A percentile compares a stretch with the other conserved stretches of the same genome.
These are phyloP conservation scores for Leptodirus hochenwartii DNA, from an alignment of 2,888 invertebrate species.

Conservation along the genomic window DNA sequence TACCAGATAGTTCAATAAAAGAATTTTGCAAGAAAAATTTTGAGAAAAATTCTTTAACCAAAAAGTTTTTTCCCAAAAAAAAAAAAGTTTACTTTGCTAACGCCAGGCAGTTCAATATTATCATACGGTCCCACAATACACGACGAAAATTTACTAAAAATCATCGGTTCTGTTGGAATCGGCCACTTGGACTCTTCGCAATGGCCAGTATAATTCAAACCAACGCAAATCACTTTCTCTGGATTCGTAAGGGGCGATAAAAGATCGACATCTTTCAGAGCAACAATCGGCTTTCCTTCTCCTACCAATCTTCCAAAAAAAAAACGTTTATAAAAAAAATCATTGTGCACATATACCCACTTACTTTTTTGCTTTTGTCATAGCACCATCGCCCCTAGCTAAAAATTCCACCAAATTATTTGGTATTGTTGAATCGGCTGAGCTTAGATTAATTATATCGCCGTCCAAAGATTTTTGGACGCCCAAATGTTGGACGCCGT, in stretches of 20 bases:
- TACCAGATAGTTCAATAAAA: too few relatives aligned
- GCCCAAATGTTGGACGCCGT: conserved; percentile 46
- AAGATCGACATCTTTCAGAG: conserved; percentile 36
- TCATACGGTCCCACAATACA: conserved; percentile 57
- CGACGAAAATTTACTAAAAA: conserved; percentile 77
- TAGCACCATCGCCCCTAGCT: conserved; percentile 25
- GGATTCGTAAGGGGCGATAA: conserved; percentile 59
- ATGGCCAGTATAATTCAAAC: conserved; percentile 73
- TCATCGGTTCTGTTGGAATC: conserved; percentile 55
- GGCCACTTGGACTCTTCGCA: conserved; percentile 67
- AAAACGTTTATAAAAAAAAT: neutral
- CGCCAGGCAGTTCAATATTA: conserved; percentile 39
- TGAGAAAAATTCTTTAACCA: too few relatives aligned
- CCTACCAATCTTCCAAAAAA: conserved; percentile 29
- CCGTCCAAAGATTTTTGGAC: conserved; percentile 34
- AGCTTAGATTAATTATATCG: conserved; percentile 45
- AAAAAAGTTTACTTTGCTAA: conserved; percentile 35
- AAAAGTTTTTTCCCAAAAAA: neutral
- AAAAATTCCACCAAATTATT: conserved; percentile 35
- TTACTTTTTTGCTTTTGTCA: conserved; percentile 37
- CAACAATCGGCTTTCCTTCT: conserved; percentile 32
- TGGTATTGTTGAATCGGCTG: conserved; percentile 34
- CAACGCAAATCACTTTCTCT: conserved; percentile 73
- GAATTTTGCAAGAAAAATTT: too few relatives aligned
- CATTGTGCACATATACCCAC: conserved; percentile 1